Evolutionary conservation across 2,797 vertebrate species (phyloP).

Genomic region (Malacoctenus gilli): DNA sequence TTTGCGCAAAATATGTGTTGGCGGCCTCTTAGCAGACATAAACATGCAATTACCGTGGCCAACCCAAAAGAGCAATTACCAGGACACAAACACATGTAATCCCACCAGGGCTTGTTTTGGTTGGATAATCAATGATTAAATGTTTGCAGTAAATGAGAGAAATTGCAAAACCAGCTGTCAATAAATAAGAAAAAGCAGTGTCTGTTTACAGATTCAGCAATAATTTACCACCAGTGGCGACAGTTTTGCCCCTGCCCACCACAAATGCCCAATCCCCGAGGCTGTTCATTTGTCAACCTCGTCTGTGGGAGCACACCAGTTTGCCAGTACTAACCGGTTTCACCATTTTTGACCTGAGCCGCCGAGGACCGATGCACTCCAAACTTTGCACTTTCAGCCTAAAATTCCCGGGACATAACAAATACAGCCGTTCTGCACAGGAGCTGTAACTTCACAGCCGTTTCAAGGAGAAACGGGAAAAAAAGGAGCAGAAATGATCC

Average conservation of each 20-base stretch:
- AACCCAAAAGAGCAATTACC: slow-evolving; percentile 66
- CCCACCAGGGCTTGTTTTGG: slow-evolving; percentile 17
- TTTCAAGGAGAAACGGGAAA: too few relatives aligned
- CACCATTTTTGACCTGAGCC: too few relatives aligned
- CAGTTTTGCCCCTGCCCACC: slow-evolving; percentile 49
- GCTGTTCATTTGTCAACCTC: slow-evolving; percentile 26
- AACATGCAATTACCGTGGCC: slow-evolving; percentile 66
- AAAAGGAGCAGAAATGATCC: background rate
- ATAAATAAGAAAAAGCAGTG: slow-evolving; percentile 23
- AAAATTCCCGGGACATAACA: too few relatives aligned
- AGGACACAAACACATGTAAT: slow-evolving; percentile 9
- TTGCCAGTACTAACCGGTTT: slow-evolving; percentile 25
- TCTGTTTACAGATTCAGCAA: slow-evolving; percentile 63
- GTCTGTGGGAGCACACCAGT: slow-evolving; percentile 48
- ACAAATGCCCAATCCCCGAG: slow-evolving; percentile 56
- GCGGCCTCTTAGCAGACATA: slow-evolving; percentile 15
- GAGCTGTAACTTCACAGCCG: too few relatives aligned
- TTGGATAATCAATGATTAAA: slow-evolving; percentile 62
- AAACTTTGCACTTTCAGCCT: too few relatives aligned
- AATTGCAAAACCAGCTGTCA: slow-evolving; percentile 30
- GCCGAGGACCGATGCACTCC: too few relatives aligned
- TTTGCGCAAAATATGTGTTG: slow-evolving; percentile 48
- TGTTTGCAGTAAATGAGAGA: slow-evolving; percentile 41
- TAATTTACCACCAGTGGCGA: slow-evolving; percentile 68
- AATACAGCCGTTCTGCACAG: too few relatives aligned